A percentile compares a stretch with the other conserved stretches of the same genome.
phyloP scores from a whole-genome alignment of 2,797 vertebrate genomes.

The Myripristis jacobus region DNA sequence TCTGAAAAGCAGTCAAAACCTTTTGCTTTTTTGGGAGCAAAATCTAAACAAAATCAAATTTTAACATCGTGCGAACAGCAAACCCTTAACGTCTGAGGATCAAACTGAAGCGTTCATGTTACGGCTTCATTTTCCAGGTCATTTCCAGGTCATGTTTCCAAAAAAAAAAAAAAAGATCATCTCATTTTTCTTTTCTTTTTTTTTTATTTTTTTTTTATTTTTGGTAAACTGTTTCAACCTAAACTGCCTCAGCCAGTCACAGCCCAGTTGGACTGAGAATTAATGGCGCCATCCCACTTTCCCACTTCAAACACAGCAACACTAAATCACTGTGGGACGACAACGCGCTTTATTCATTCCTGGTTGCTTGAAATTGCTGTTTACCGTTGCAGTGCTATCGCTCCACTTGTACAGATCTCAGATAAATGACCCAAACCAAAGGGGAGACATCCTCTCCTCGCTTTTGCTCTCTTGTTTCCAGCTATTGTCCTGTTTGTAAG shows the following conservation, averaged over 20 bases:
- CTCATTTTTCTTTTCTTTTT: constrained; percentile 4
- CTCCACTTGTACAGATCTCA: constrained; percentile 72
- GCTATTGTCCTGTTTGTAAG: constrained; percentile 84
- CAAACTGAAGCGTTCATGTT: not conserved
- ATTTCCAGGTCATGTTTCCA: no score
- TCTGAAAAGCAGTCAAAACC: no score
- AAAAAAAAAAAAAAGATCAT: not conserved
- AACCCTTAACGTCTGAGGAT: not conserved
- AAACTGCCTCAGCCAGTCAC: constrained; percentile 49
- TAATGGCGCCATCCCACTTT: constrained; percentile 15
- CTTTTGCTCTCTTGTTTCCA: constrained; percentile 79
- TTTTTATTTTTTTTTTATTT: no score
- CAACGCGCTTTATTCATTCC: constrained; percentile 39
- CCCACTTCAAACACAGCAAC: constrained; percentile 3
- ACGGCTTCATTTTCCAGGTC: no score
- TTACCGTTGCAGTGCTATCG: constrained; percentile 61
- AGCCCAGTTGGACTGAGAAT: constrained; percentile 45
- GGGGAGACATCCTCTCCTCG: constrained; percentile 74
- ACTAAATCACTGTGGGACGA: not conserved
- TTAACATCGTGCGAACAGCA: no score
- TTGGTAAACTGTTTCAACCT: constrained; percentile 44
- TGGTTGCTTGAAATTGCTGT: constrained; percentile 63
- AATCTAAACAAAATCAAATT: no score
- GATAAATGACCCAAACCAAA: constrained; percentile 78
- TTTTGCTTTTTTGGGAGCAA: no score